These are phyloP conservation scores for Conus ventricosus DNA, from an alignment of 1,140 invertebrate species.

Conservation along the genomic window DNA sequence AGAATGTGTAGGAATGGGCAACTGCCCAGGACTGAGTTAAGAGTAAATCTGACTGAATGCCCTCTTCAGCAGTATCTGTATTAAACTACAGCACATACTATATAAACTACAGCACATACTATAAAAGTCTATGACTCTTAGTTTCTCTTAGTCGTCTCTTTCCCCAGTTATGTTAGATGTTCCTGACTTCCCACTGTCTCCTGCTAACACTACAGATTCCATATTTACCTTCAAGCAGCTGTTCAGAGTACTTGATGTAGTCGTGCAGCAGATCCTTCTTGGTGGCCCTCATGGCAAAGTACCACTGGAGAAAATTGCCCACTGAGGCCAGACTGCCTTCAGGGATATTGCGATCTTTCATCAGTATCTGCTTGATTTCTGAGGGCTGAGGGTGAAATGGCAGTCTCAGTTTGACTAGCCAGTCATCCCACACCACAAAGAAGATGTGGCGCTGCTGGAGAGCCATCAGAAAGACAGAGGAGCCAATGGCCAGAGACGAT, in stretches of 20 bases:
- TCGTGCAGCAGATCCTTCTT: neutral
- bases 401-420: constrained; percentile 59
- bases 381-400: constrained; percentile 48
- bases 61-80: no score
- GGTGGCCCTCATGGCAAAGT: constrained; percentile 39
- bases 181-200: neutral
- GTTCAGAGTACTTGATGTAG: neutral
- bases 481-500: constrained; percentile 54
- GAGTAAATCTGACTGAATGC: no score
- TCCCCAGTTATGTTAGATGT: no score
- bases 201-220: neutral
- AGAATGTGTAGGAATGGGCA: no score
- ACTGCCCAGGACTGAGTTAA: no score
- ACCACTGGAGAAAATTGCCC: constrained; percentile 66
- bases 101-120: no score
- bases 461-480: constrained; percentile 61
- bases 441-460: constrained; percentile 50
- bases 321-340: constrained; percentile 63
- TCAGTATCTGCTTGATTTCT: constrained; percentile 58
- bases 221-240: neutral
- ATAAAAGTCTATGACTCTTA: no score
- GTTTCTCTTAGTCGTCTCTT: no score
- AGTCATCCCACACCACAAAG: constrained; percentile 54
- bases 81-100: no score
- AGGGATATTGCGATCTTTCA: constrained; percentile 59